A percentile compares a stretch with the other conserved stretches of the same genome.
Evolutionary conservation across 1,140 invertebrate genomes (phyloP).

Genomic region (Bombus impatiens): DNA sequence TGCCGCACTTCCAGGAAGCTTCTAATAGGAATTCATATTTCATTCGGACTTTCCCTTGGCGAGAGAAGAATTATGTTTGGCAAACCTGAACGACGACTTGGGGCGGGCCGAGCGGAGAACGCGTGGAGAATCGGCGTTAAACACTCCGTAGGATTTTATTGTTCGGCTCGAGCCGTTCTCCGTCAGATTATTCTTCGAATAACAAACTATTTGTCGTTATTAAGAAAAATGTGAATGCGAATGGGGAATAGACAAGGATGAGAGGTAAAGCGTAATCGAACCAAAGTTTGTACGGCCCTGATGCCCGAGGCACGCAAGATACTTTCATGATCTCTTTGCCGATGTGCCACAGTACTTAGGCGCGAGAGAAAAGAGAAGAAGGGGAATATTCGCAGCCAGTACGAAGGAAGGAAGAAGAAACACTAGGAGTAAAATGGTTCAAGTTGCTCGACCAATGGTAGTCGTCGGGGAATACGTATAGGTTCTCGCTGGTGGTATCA

Average conservation of each 20-base stretch:
- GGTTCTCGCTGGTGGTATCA: slow-evolving; percentile 8
- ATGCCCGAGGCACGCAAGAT: background rate
- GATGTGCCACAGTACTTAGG: slow-evolving; percentile 31
- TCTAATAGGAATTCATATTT: slow-evolving; percentile 47
- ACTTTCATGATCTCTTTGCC: slow-evolving; percentile 47
- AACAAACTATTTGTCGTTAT: too few species aligned
- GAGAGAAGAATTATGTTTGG: slow-evolving; percentile 16
- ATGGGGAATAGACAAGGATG: background rate
- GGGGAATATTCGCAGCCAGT: background rate
- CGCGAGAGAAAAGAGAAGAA: background rate
- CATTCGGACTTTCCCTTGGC: slow-evolving; percentile 22
- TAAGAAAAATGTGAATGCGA: background rate
- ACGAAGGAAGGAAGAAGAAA: slow-evolving; percentile 12
- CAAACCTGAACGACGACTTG: slow-evolving; percentile 20
- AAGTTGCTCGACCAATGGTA: slow-evolving; percentile 37
- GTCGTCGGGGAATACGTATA: background rate
- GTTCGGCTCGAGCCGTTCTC: background rate
- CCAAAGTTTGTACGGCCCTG: slow-evolving; percentile 40
- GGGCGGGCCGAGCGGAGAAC: background rate
- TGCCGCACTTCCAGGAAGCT: slow-evolving; percentile 29
- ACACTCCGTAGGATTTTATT: background rate
- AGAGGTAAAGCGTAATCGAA: background rate
- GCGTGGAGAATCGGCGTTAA: background rate
- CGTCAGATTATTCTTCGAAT: too few species aligned
- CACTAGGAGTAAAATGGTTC: slow-evolving; percentile 28